Evolutionary conservation across 64 coral and sea anemone genomes (phyloP).

Genomic region (Pachyseris speciosa): DNA sequence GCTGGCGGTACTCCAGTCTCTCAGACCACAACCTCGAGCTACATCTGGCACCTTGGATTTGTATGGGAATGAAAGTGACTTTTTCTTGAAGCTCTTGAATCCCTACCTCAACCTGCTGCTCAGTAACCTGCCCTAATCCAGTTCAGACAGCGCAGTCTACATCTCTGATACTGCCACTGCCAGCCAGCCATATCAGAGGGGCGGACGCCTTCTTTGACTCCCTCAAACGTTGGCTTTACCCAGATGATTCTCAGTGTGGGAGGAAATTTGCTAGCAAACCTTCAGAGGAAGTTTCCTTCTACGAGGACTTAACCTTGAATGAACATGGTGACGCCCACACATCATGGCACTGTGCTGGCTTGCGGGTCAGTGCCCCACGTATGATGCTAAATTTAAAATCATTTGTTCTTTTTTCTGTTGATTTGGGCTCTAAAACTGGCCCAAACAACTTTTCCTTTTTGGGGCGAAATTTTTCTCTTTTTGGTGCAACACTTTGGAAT

Average conservation of each 20-base stretch:
- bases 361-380: no score
- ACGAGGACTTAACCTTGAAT: constrained; percentile 29
- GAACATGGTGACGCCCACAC: constrained; percentile 9
- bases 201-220: background rate
- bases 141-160: constrained; percentile 14
- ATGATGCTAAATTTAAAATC: constrained; percentile 38
- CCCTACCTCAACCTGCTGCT: constrained; percentile 5
- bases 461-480: constrained; percentile 32
- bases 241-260: background rate
- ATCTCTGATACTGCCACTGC: constrained; percentile 22
- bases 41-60: background rate
- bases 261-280: constrained; percentile 54
- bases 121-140: background rate
- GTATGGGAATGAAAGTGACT: background rate
- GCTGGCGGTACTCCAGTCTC: background rate
- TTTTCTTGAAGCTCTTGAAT: background rate
- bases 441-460: constrained; percentile 41
- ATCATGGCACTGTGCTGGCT: constrained; percentile 44
- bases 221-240: background rate
- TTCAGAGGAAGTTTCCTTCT: background rate
- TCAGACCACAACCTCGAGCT: background rate
- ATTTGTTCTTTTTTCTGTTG: constrained; percentile 24
- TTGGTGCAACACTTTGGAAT: constrained; percentile 76
- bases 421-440: constrained; percentile 51
- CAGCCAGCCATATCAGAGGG: background rate